These are phyloP conservation scores for Amazona guildingii DNA, from an alignment of 2,113 vertebrate species.

Conservation along the genomic window DNA sequence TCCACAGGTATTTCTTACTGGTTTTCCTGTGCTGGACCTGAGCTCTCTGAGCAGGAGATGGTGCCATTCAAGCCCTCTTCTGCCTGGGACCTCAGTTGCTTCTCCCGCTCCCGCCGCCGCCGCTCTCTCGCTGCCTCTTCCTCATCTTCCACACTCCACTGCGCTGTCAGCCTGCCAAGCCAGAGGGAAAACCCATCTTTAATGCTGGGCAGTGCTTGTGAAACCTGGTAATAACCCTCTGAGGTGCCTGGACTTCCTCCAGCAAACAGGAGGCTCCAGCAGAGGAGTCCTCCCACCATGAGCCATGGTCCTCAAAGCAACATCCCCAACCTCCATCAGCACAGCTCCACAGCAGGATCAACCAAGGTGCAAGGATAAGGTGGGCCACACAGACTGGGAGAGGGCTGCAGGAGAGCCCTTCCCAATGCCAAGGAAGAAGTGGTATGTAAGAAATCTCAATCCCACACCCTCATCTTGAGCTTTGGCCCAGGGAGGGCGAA, in stretches of 20 bases:
- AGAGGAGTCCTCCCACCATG: background rate
- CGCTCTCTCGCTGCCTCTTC: constrained; percentile 82
- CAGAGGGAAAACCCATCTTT: constrained; percentile 12
- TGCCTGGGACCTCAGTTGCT: constrained; percentile 52
- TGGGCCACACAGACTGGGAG: background rate
- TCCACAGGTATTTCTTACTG: constrained; percentile 2
- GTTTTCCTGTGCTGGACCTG: constrained; percentile 17
- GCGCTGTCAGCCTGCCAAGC: constrained; percentile 79
- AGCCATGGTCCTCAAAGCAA: accelerated
- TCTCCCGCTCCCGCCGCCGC: constrained; percentile 74
- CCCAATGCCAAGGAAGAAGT: background rate
- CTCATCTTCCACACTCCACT: constrained; percentile 85
- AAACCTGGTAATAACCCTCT: background rate
- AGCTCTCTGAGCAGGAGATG: background rate
- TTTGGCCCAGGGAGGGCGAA: background rate
- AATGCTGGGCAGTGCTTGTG: background rate
- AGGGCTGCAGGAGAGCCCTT: background rate
- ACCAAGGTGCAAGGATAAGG: background rate
- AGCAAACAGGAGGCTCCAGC: background rate
- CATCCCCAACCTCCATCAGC: background rate
- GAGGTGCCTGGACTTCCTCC: background rate
- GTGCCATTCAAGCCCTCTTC: constrained; percentile 12
- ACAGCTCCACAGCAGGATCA: accelerated
- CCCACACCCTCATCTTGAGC: background rate
- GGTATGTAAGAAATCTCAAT: background rate